Conservation (phyloP, 64 coral and sea anemone genomes). For the Cladopsammia gracilis region DNA sequence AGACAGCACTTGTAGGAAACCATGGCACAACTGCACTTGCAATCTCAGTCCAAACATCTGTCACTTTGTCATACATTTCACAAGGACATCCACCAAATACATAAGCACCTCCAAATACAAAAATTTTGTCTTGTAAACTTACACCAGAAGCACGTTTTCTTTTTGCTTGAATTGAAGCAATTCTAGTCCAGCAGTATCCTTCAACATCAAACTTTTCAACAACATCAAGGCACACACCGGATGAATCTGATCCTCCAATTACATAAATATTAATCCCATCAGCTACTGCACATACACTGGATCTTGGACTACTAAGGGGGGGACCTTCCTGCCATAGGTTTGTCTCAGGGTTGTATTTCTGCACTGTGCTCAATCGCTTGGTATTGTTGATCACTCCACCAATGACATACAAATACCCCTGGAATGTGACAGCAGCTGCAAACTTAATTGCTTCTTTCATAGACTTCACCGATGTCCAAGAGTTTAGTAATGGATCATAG, state of each 20-base stretch:
- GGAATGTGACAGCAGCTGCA: conserved; percentile 29
- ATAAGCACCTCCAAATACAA: conserved; percentile 56
- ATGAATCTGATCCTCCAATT: conserved; percentile 56
- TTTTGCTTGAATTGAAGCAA: conserved; percentile 30
- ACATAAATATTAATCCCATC: conserved; percentile 66
- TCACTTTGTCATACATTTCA: conserved; percentile 60
- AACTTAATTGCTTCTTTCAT: background rate
- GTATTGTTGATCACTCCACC: conserved; percentile 54
- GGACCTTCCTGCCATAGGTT: conserved; percentile 38
- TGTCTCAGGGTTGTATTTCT: conserved; percentile 33
- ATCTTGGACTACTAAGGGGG: conserved; percentile 25
- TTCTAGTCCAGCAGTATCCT: conserved; percentile 45
- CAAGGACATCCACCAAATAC: conserved; percentile 17
- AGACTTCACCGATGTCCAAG: background rate
- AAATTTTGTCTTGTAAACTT: conserved; percentile 37
- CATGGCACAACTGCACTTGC: conserved; percentile 27
- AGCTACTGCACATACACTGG: conserved; percentile 68
- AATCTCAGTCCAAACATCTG: background rate
- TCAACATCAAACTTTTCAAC: conserved; percentile 63
- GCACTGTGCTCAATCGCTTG: conserved; percentile 16
- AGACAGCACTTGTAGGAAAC: background rate
- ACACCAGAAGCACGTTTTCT: conserved; percentile 54
- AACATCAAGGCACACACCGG: conserved; percentile 22
- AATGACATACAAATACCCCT: conserved; percentile 51
- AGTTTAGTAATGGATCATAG: conserved; percentile 12